Evolutionary conservation across 92 coral and sea anemone species (phyloP).

Genomic region (Phenganax subtilis): DNA sequence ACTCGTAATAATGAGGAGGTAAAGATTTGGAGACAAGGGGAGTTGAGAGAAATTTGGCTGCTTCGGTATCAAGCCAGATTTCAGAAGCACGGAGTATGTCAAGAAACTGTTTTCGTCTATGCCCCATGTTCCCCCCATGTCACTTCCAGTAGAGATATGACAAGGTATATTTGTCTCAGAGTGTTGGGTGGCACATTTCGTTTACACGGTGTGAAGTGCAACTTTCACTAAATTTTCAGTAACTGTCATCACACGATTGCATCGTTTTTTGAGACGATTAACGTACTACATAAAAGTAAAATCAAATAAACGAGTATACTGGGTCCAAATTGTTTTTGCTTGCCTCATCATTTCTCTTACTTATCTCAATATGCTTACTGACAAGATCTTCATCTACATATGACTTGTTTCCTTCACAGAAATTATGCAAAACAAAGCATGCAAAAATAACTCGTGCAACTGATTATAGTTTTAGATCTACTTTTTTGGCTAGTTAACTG

Average conservation of each 20-base stretch:
- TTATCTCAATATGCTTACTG: no score
- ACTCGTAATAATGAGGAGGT: conserved; percentile 21
- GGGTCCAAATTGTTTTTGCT: no score
- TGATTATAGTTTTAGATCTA: no score
- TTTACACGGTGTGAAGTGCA: background rate
- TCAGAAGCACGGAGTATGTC: conserved; percentile 20
- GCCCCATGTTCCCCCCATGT: conserved; percentile 28
- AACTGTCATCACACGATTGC: background rate
- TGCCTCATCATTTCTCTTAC: no score
- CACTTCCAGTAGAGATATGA: conserved; percentile 16
- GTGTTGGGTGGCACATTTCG: conserved; percentile 10
- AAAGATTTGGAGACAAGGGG: conserved; percentile 8
- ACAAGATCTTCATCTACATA: no score
- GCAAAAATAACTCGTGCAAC: no score
- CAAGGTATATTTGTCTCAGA: conserved; percentile 8
- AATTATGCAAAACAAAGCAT: no score
- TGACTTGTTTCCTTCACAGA: no score
- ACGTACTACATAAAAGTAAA: background rate
- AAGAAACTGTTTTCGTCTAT: background rate
- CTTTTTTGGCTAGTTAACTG: background rate
- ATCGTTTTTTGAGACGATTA: conserved; percentile 18
- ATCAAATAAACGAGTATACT: background rate
- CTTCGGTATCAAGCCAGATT: conserved; percentile 14
- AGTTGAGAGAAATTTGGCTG: conserved; percentile 7
- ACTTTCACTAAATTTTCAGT: conserved; percentile 20